Evolutionary conservation across 2,113 vertebrate species (phyloP).

Genomic region (Corythornis cristatus): DNA sequence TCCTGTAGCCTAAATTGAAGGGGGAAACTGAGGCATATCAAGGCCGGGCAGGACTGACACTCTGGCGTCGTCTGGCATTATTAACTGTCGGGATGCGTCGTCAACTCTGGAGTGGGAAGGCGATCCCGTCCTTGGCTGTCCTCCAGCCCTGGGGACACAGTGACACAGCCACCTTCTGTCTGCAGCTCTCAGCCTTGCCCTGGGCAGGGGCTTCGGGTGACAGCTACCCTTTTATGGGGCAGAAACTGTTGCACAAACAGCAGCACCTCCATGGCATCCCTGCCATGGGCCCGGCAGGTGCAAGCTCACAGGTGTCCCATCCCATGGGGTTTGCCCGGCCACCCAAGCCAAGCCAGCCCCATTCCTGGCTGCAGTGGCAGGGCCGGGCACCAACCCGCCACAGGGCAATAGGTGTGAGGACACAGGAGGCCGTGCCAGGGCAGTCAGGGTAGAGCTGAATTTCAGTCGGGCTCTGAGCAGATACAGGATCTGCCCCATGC

Average conservation of each 20-base stretch:
- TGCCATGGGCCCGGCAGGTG: background rate
- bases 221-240: accelerated
- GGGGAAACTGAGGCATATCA: background rate
- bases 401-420: background rate
- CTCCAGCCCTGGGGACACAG: background rate
- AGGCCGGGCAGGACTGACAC: background rate
- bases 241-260: background rate
- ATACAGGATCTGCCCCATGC: background rate
- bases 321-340: background rate
- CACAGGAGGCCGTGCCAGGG: background rate
- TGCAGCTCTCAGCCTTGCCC: background rate
- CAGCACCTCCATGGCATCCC: background rate
- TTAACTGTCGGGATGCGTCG: background rate
- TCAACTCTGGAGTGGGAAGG: background rate
- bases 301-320: background rate
- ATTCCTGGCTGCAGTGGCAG: background rate
- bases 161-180: background rate
- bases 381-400: background rate
- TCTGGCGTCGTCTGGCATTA: background rate
- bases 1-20: too few relatives aligned
- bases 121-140: background rate
- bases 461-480: background rate
- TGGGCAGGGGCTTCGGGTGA: background rate
- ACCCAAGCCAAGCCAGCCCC: background rate
- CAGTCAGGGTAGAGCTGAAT: background rate